These are phyloP conservation scores for Meta bourneti DNA, from an alignment of 2,888 invertebrate genomes.

Conservation along the genomic window DNA sequence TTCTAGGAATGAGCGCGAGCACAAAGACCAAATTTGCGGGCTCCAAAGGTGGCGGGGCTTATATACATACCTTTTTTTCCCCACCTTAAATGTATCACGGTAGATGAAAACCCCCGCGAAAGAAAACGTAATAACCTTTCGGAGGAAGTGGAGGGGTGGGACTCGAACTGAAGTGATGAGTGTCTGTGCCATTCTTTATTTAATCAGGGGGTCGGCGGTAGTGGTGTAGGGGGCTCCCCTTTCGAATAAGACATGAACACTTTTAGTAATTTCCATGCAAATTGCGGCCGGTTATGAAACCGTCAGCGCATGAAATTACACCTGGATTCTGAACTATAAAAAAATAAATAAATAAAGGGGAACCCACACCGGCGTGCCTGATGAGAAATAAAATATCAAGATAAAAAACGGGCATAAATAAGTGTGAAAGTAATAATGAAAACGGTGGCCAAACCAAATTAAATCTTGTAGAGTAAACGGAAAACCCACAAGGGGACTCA, in stretches of 20 bases:
- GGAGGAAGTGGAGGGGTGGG: not conserved
- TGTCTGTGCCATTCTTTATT: conserved; percentile 67
- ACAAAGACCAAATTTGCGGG: conserved; percentile 65
- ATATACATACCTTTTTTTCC: not conserved
- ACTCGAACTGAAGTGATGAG: conserved; percentile 30
- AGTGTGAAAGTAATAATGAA: conserved; percentile 74
- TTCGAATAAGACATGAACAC: conserved; percentile 72
- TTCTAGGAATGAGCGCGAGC: not conserved
- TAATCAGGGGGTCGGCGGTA: conserved; percentile 66
- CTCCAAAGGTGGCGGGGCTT: conserved; percentile 49
- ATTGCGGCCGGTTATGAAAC: conserved; percentile 73
- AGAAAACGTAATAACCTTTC: conserved; percentile 64
- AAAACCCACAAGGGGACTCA: conserved; percentile 44
- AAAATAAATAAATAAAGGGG: conserved; percentile 1
- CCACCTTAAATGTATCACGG: conserved; percentile 17
- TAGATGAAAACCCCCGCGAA: conserved; percentile 37
- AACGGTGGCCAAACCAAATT: conserved; percentile 70
- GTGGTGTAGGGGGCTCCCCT: not conserved
- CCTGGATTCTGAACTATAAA: conserved; percentile 32
- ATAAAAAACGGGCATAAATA: conserved; percentile 67
- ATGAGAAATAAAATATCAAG: conserved; percentile 2
- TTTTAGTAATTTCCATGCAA: conserved; percentile 76
- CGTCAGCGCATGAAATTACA: conserved; percentile 75
- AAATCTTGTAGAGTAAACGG: conserved; percentile 70
- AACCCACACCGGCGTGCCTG: not conserved